These are phyloP conservation scores for Cordilura impudica DNA, from an alignment of 2,888 invertebrate species.

Conservation along the genomic window DNA sequence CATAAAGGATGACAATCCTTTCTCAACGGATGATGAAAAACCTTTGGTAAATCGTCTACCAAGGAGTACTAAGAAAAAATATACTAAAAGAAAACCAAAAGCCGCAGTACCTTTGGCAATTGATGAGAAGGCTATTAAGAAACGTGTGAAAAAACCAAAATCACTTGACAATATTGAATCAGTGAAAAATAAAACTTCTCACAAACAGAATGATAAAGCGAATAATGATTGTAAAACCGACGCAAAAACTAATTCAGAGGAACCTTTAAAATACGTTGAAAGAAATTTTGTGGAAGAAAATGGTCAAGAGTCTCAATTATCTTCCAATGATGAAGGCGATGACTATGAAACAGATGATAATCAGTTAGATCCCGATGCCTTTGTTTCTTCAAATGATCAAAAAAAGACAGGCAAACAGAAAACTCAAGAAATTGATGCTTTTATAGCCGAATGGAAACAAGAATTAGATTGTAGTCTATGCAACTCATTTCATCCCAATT, in stretches of 20 bases:
- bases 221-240: background rate
- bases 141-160: slow-evolving; percentile 38
- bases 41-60: slow-evolving; percentile 26
- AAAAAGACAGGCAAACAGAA: slow-evolving; percentile 38
- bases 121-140: background rate
- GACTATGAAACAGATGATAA: slow-evolving; percentile 41
- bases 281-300: slow-evolving; percentile 1
- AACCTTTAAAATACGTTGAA: background rate
- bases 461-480: slow-evolving; percentile 64
- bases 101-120: background rate
- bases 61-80: slow-evolving; percentile 24
- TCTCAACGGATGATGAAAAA: slow-evolving; percentile 48
- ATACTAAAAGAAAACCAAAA: slow-evolving; percentile 20
- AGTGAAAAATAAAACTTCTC: background rate
- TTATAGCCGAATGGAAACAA: slow-evolving; percentile 60
- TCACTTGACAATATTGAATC: background rate
- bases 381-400: slow-evolving; percentile 45
- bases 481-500: slow-evolving; percentile 38
- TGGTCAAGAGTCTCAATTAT: slow-evolving; percentile 4
- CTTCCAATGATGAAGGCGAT: slow-evolving; percentile 41
- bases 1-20: slow-evolving; percentile 14
- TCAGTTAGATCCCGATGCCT: slow-evolving; percentile 38
- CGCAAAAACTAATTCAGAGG: background rate
- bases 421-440: slow-evolving; percentile 57
- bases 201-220: slow-evolving; percentile 12